A percentile compares a stretch with the other conserved stretches of the same genome.
phyloP scores from a whole-genome alignment of 2,113 vertebrate genomes.

The Labeo catla region DNA sequence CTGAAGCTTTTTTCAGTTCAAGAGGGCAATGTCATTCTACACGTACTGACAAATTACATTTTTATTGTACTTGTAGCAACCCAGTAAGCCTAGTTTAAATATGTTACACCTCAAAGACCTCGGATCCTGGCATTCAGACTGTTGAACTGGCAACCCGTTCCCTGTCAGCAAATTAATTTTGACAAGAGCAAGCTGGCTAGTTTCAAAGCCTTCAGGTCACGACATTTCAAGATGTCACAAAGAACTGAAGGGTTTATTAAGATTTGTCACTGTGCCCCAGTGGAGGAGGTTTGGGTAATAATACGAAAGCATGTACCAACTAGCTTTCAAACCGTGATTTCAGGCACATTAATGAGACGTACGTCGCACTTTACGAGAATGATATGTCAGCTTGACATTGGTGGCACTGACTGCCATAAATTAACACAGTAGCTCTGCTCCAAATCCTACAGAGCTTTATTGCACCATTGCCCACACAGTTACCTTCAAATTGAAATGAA shows the following conservation, averaged over 20 bases:
- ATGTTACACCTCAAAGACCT: background rate
- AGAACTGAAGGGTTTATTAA: conserved; percentile 17
- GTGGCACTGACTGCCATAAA: background rate
- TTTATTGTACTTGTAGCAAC: conserved; percentile 15
- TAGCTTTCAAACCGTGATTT: background rate
- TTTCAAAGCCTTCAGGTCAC: conserved; percentile 27
- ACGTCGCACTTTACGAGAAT: background rate
- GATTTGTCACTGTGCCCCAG: conserved; percentile 6
- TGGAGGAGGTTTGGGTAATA: background rate
- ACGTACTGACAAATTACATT: background rate
- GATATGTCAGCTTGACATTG: background rate
- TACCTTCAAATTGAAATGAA: background rate
- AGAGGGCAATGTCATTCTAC: background rate
- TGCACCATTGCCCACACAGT: background rate
- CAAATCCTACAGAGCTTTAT: background rate
- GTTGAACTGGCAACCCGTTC: conserved; percentile 13
- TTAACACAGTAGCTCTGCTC: background rate
- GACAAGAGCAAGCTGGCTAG: conserved; percentile 47
- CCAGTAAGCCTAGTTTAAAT: conserved; percentile 15
- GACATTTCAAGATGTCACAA: conserved; percentile 32
- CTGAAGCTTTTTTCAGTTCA: background rate
- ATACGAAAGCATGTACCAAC: background rate
- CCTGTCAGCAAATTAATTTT: conserved; percentile 21
- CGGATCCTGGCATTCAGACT: conserved; percentile 30
- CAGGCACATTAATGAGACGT: background rate